Conservation (phyloP, 1,140 invertebrate genomes). For the Spodoptera frugiperda region DNA sequence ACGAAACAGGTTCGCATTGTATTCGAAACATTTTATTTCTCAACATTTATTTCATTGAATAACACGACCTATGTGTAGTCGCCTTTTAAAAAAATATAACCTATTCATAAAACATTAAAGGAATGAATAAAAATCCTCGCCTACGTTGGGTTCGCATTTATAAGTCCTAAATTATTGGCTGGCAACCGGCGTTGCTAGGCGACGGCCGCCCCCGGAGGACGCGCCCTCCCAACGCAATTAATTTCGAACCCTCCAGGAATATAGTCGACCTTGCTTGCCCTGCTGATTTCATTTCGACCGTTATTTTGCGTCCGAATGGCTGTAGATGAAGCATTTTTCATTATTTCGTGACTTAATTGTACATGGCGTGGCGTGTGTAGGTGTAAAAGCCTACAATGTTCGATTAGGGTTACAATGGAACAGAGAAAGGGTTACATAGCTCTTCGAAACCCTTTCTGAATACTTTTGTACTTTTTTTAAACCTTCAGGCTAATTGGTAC, state of each 20-base stretch:
- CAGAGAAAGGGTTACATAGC: no score
- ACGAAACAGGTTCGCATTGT: no score
- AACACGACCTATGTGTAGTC: no score
- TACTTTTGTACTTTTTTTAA: no score
- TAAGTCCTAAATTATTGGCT: conserved; percentile 6
- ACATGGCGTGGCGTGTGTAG: neutral
- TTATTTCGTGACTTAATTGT: conserved; percentile 12
- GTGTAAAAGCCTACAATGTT: no score
- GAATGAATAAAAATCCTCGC: conserved; percentile 26
- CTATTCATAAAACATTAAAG: conserved; percentile 23
- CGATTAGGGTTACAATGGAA: no score
- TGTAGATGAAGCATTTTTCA: conserved; percentile 10
- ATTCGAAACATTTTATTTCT: no score
- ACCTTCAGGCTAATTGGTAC: no score
- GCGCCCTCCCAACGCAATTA: conserved; percentile 47
- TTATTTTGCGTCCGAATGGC: conserved; percentile 21
- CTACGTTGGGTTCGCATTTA: conserved; percentile 5
- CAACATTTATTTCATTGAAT: no score
- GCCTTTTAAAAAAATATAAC: neutral
- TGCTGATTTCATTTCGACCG: conserved; percentile 45
- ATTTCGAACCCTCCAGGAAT: conserved; percentile 51
- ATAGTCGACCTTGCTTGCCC: conserved; percentile 47
- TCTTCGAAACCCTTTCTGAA: no score
- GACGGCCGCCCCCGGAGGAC: conserved; percentile 45
- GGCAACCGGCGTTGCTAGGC: conserved; percentile 37